phyloP scores from a whole-genome alignment of 2,888 invertebrate species.

The Drosophila cognata region DNA sequence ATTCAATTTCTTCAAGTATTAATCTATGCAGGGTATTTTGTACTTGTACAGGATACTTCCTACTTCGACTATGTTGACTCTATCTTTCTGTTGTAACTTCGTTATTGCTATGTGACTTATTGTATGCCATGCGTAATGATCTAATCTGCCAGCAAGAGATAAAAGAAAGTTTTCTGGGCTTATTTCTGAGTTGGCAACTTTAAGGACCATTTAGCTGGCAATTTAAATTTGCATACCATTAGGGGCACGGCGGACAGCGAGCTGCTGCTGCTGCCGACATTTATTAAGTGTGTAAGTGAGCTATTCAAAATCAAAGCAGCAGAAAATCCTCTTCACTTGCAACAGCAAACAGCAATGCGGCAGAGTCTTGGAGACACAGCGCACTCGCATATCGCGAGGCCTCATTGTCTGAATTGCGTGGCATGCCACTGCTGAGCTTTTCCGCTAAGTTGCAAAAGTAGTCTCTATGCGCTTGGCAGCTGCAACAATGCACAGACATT shows the following conservation, averaged over 20 bases:
- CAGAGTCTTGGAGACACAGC: background rate
- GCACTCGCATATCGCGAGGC: conserved; percentile 16
- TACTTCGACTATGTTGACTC: background rate
- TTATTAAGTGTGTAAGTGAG: conserved; percentile 74
- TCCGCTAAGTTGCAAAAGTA: conserved; percentile 20
- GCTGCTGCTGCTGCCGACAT: conserved; percentile 45
- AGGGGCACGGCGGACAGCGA: conserved; percentile 15
- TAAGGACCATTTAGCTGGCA: conserved; percentile 44
- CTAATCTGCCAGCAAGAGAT: conserved; percentile 52
- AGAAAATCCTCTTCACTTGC: conserved; percentile 57
- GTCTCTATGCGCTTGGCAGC: conserved; percentile 27
- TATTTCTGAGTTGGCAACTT: conserved; percentile 24
- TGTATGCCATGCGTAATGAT: conserved; percentile 57
- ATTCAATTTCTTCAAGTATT: background rate
- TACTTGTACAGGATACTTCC: background rate
- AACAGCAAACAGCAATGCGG: conserved; percentile 12
- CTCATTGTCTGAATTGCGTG: conserved; percentile 53
- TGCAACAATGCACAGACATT: conserved; percentile 74
- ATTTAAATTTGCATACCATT: conserved; percentile 74
- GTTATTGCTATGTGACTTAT: conserved; percentile 49
- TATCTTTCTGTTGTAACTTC: background rate
- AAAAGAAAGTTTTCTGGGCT: conserved; percentile 50
- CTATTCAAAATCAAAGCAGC: conserved; percentile 74
- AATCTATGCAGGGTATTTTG: conserved; percentile 9
- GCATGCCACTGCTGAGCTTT: conserved; percentile 25